Evolutionary conservation across 30 jellyfish, hydroid and myxozoan genomes (phyloP).

Genomic region (Cassiopea xamachana): DNA sequence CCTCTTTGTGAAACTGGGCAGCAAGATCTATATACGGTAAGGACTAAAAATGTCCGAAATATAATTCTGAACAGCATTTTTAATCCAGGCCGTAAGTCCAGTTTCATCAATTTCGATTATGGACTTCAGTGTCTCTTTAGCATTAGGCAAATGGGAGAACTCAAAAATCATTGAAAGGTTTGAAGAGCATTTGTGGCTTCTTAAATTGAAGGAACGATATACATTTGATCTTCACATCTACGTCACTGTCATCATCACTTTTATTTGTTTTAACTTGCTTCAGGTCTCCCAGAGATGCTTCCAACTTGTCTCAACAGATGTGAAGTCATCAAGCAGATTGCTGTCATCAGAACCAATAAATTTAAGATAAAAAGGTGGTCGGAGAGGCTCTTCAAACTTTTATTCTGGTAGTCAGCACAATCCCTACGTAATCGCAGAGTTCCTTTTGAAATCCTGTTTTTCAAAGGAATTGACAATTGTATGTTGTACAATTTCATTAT

Average conservation of each 20-base stretch:
- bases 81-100: background rate
- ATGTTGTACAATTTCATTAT: background rate
- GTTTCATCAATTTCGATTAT: slow-evolving; percentile 13
- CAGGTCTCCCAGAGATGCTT: slow-evolving; percentile 15
- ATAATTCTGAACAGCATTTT: background rate
- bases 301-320: slow-evolving; percentile 25
- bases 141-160: slow-evolving; percentile 23
- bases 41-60: slow-evolving; percentile 14
- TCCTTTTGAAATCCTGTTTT: background rate
- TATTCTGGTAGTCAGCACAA: background rate
- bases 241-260: slow-evolving; percentile 11
- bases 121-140: slow-evolving; percentile 25
- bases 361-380: background rate
- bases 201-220: slow-evolving; percentile 24
- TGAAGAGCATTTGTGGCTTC: slow-evolving; percentile 27
- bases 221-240: background rate
- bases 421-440: background rate
- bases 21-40: background rate
- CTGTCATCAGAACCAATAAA: background rate
- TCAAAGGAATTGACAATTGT: background rate
- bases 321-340: slow-evolving; percentile 24
- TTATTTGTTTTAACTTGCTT: slow-evolving; percentile 8
- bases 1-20: no score
- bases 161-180: slow-evolving; percentile 14
- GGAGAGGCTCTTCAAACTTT: background rate